Evolutionary conservation across 2,113 vertebrate genomes (phyloP).

Genomic region (Corydoras sp.): DNA sequence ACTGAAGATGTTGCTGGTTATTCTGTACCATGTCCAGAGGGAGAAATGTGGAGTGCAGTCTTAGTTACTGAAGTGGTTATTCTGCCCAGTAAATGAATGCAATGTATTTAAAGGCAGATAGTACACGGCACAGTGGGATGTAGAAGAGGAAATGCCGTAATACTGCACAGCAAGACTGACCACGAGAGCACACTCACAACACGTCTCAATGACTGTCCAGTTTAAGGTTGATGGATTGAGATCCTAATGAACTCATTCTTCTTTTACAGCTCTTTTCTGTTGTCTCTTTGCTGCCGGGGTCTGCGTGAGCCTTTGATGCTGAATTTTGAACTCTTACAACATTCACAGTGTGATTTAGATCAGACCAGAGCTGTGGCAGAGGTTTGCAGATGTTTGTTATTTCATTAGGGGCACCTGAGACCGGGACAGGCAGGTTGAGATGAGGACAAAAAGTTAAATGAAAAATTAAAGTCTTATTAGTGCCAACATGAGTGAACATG

Average conservation of each 20-base stretch:
- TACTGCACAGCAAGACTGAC: conserved; percentile 46
- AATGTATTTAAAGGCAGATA: conserved; percentile 22
- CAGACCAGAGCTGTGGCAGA: conserved; percentile 23
- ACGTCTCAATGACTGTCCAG: conserved; percentile 32
- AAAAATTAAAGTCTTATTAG: conserved; percentile 44
- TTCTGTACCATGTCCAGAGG: background rate
- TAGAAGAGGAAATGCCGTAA: conserved; percentile 47
- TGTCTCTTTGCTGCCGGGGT: conserved; percentile 42
- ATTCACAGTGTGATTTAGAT: conserved; percentile 22
- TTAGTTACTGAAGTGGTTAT: conserved; percentile 15
- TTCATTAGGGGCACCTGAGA: conserved; percentile 16
- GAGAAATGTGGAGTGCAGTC: background rate
- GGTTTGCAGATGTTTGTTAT: conserved; percentile 34
- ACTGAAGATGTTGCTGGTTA: background rate
- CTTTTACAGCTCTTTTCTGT: conserved; percentile 51
- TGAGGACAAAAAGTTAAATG: conserved; percentile 44
- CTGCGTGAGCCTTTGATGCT: conserved; percentile 39
- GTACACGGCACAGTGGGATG: conserved; percentile 22
- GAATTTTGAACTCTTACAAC: conserved; percentile 8
- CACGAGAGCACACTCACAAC: conserved; percentile 29
- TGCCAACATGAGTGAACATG: conserved; percentile 35
- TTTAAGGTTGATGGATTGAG: conserved; percentile 55
- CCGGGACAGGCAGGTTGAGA: conserved; percentile 22
- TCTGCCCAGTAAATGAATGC: conserved; percentile 19
- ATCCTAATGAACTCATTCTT: conserved; percentile 56